A percentile compares a stretch with the other conserved stretches of the same genome.
phyloP scores from a whole-genome alignment of 2,797 vertebrate genomes.

The Arctocebus calabarensis region DNA sequence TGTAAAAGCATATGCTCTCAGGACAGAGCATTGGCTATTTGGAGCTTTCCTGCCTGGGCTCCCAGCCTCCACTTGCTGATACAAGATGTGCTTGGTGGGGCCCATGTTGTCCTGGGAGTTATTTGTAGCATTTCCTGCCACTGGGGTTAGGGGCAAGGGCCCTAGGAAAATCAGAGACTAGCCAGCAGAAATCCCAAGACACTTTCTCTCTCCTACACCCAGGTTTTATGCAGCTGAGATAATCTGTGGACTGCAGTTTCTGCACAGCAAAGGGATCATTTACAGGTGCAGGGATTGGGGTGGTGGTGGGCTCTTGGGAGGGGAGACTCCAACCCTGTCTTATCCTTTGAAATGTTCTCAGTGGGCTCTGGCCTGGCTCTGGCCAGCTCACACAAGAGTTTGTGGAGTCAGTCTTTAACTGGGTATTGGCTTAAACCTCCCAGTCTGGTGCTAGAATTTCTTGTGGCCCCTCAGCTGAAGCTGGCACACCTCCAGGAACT shows the following conservation, averaged over 20 bases:
- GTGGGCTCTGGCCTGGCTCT: not conserved
- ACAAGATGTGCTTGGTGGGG: not conserved
- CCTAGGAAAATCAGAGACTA: not conserved
- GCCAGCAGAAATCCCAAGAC: not conserved
- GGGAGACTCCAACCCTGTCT: not conserved
- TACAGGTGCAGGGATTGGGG: slow-evolving; percentile 91
- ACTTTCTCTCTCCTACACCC: slow-evolving; percentile 38
- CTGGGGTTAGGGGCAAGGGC: not conserved
- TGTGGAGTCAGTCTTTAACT: not conserved
- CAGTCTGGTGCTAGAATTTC: not conserved
- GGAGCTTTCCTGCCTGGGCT: not conserved
- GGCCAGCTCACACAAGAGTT: not conserved
- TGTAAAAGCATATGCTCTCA: not conserved
- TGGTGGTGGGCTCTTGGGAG: not conserved
- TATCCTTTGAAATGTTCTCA: not conserved
- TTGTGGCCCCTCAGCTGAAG: slow-evolving; percentile 4
- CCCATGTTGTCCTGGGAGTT: not conserved
- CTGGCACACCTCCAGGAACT: not conserved
- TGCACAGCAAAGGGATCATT: slow-evolving; percentile 96
- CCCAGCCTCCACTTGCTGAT: not conserved
- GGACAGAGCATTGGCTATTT: not conserved
- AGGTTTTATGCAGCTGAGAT: slow-evolving; percentile 98
- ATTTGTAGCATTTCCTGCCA: slow-evolving; percentile 43
- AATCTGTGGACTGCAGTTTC: slow-evolving; percentile 96
- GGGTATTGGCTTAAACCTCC: not conserved